Percentiles rank a stretch among this genome's conserved stretches.
Conservation (phyloP, 2,797 vertebrate genomes). For the Crenuchus spilurus region DNA sequence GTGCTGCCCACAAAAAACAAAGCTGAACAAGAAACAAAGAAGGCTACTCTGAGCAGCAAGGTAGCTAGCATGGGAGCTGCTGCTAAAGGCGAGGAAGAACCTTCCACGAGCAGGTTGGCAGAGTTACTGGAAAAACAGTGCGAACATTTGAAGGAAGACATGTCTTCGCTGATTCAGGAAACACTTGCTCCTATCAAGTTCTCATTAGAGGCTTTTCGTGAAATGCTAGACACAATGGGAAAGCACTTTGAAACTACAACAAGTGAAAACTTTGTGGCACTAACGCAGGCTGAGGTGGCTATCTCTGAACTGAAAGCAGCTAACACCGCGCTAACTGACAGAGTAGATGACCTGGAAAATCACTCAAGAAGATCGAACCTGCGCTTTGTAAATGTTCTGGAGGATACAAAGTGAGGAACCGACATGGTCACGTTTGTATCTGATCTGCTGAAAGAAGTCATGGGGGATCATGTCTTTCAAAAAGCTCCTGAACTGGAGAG, state of each 20-base stretch:
- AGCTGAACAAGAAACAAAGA: not conserved
- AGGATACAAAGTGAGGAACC: not conserved
- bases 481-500: not conserved
- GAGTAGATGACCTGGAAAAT: not conserved
- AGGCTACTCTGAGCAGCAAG: conserved; percentile 25
- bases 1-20: too few species aligned
- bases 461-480: not conserved
- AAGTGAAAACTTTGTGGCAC: too few species aligned
- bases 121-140: too few species aligned
- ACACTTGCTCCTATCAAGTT: too few species aligned
- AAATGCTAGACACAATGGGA: not conserved
- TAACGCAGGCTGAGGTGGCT: too few species aligned
- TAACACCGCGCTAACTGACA: not conserved
- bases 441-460: not conserved
- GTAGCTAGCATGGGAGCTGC: conserved; percentile 36
- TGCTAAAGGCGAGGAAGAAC: not conserved
- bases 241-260: not conserved
- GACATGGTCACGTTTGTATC: not conserved
- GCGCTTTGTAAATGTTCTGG: not conserved
- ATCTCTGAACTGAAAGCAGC: not conserved
- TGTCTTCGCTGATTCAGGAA: not conserved
- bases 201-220: too few species aligned
- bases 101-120: too few species aligned
- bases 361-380: not conserved
- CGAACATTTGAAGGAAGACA: not conserved